Evolutionary conservation across 2,888 invertebrate species (phyloP).

Genomic region (Rhyacophila evoluta): DNA sequence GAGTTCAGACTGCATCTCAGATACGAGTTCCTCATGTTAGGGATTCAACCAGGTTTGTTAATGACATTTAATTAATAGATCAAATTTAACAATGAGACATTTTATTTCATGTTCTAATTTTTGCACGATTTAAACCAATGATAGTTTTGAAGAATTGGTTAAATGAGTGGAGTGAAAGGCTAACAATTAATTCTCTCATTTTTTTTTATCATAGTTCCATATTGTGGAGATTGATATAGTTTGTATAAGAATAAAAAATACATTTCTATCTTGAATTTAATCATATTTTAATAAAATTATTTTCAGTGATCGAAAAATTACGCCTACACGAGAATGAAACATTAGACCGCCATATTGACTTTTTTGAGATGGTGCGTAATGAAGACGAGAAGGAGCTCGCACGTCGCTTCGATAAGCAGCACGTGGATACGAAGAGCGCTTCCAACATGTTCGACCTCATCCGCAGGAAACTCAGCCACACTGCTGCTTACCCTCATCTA

Average conservation of each 20-base stretch:
- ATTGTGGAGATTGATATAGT: too few relatives aligned
- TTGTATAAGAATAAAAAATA: too few relatives aligned
- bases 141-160: too few relatives aligned
- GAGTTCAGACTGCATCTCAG: conserved; percentile 95
- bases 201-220: too few relatives aligned
- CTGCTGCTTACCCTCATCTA: conserved; percentile 93
- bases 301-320: conserved; percentile 87
- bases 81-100: too few relatives aligned
- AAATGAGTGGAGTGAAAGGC: too few relatives aligned
- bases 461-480: conserved; percentile 88
- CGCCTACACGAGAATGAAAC: conserved; percentile 94
- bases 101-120: too few relatives aligned
- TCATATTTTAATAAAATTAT: not conserved
- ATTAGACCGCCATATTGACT: conserved; percentile 95
- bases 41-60: conserved; percentile 83
- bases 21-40: conserved; percentile 96
- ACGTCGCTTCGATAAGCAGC: conserved; percentile 89
- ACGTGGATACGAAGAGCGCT: conserved; percentile 95
- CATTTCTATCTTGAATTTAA: too few relatives aligned
- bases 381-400: conserved; percentile 97
- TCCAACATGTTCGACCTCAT: conserved; percentile 92
- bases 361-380: conserved; percentile 97
- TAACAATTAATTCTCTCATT: too few relatives aligned
- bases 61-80: too few relatives aligned
- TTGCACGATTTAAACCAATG: too few relatives aligned